A percentile compares a stretch with the other conserved stretches of the same genome.
phyloP scores from a whole-genome alignment of 2,113 vertebrate genomes.

The Entelurus aequoreus region DNA sequence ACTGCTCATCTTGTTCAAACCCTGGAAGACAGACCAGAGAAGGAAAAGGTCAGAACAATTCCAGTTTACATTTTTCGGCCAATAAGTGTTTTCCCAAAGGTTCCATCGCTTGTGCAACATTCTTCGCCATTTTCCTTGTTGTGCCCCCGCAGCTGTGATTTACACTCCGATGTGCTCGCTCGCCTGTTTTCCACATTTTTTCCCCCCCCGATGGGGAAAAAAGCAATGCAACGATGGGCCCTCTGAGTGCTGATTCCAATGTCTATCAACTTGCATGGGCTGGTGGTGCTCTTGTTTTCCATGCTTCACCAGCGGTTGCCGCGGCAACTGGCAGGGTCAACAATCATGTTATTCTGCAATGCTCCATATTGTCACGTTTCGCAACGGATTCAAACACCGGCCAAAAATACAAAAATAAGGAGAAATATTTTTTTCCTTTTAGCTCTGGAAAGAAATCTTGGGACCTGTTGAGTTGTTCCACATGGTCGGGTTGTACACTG shows the following conservation, averaged over 20 bases:
- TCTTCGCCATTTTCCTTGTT: constrained; percentile 24
- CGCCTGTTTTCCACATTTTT: constrained; percentile 32
- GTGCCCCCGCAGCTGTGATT: constrained; percentile 40
- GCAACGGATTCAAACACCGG: too few species aligned
- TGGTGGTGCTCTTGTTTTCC: neutral
- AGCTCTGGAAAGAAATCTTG: too few species aligned
- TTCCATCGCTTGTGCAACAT: neutral
- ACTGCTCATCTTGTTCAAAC: constrained; percentile 67
- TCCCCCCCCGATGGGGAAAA: constrained; percentile 9
- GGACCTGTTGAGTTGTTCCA: too few species aligned
- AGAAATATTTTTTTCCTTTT: too few species aligned
- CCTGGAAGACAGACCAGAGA: constrained; percentile 68
- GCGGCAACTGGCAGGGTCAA: too few species aligned
- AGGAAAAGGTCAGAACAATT: neutral
- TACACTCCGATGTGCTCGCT: constrained; percentile 30
- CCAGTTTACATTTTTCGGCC: too few species aligned
- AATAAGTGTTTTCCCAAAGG: too few species aligned
- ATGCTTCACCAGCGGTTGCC: constrained; percentile 8
- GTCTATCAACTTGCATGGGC: neutral
- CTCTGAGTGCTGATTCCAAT: constrained; percentile 8
- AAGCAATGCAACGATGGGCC: constrained; percentile 1
- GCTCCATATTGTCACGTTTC: too few species aligned
- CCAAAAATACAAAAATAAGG: too few species aligned
- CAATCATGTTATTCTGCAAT: too few species aligned
- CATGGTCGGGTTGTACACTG: too few species aligned